Conservation (phyloP, 2,113 vertebrate species). For the Pelobates fuscus region DNA sequence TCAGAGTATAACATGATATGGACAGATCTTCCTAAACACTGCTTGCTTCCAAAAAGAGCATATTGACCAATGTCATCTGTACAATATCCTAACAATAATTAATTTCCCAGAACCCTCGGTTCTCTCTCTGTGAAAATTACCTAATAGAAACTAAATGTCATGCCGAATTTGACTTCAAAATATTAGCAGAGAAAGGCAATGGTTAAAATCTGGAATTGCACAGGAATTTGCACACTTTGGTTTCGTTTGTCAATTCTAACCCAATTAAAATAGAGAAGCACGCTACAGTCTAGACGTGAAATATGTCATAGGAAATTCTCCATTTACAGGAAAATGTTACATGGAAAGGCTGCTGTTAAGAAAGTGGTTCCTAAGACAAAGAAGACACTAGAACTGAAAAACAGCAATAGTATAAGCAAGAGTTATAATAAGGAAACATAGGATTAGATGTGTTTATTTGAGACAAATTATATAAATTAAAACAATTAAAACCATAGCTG, state of each 20-base stretch:
- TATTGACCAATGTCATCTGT: slow-evolving; percentile 31
- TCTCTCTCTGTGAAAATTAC: not conserved
- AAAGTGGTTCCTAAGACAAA: no score
- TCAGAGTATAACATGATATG: slow-evolving; percentile 32
- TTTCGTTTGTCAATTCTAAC: slow-evolving; percentile 28
- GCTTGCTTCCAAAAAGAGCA: slow-evolving; percentile 30
- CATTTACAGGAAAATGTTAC: not conserved
- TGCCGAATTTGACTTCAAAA: slow-evolving; percentile 23
- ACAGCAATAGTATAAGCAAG: no score
- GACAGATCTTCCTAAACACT: slow-evolving; percentile 27
- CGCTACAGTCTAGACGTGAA: slow-evolving; percentile 16
- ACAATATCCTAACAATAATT: slow-evolving; percentile 25
- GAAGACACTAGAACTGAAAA: no score
- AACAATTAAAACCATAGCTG: no score
- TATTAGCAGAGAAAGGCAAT: slow-evolving; percentile 36
- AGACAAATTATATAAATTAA: no score
- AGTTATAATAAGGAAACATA: no score
- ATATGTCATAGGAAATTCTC: not conserved
- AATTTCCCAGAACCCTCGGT: slow-evolving; percentile 36
- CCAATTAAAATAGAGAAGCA: slow-evolving; percentile 13
- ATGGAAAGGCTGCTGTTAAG: not conserved
- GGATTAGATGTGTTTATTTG: no score
- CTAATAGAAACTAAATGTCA: slow-evolving; percentile 32
- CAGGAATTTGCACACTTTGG: slow-evolving; percentile 6
- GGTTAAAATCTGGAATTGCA: slow-evolving; percentile 24